Conservation (phyloP, 1,140 invertebrate genomes). For the Apolygus lucorum region DNA sequence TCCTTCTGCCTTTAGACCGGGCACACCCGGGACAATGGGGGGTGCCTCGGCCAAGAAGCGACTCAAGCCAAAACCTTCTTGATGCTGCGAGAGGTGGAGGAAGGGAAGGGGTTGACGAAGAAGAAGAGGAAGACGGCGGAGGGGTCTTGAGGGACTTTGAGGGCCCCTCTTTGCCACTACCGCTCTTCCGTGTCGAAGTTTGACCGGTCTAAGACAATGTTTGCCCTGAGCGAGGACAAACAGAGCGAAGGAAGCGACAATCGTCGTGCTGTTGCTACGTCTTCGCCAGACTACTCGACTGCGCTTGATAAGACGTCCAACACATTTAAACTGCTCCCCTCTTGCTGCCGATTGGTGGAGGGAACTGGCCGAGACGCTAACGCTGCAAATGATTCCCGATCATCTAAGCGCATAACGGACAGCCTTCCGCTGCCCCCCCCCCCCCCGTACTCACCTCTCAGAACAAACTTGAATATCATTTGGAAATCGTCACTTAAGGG, state of each 20-base stretch:
- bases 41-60: no score
- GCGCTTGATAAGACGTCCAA: background rate
- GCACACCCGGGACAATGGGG: background rate
- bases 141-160: conserved; percentile 18
- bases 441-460: no score
- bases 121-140: background rate
- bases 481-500: no score
- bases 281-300: background rate
- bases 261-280: background rate
- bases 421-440: no score
- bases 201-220: background rate
- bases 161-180: background rate
- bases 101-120: background rate
- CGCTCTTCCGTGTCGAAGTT: background rate
- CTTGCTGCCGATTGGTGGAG: no score
- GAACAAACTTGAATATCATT: no score
- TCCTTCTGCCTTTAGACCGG: background rate
- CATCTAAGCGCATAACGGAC: no score
- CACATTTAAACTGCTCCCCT: background rate
- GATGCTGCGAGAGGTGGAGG: no score
- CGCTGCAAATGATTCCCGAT: no score
- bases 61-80: no score
- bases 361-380: no score
- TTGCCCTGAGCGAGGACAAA: background rate
- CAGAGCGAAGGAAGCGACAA: background rate